phyloP scores from a whole-genome alignment of 2,113 vertebrate species.

The Alligator sinensis region DNA sequence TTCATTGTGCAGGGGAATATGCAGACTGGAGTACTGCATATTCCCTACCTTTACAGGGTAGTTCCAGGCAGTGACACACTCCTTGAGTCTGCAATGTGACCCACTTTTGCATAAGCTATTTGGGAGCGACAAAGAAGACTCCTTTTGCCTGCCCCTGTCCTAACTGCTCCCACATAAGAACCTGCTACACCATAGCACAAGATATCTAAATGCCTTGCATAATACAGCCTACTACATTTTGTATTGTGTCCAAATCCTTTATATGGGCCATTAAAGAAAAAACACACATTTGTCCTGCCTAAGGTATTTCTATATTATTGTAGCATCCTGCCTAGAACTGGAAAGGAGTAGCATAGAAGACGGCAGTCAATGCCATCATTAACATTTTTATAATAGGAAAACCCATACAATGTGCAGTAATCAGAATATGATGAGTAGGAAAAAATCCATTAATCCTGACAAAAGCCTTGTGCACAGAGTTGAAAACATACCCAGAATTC shows the following conservation, averaged over 20 bases:
- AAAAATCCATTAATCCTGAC: neutral
- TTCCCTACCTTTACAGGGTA: neutral
- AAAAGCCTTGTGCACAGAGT: neutral
- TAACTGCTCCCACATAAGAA: neutral
- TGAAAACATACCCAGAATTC: neutral
- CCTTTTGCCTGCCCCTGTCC: neutral
- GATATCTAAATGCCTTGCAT: neutral
- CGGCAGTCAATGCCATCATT: neutral
- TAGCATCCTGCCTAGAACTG: neutral
- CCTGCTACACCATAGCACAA: no score
- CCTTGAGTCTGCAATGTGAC: neutral
- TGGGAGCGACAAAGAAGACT: neutral
- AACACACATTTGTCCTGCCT: neutral
- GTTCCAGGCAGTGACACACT: accelerated
- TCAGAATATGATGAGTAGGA: neutral
- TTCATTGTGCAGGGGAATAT: neutral
- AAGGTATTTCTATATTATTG: neutral
- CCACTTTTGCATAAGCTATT: neutral
- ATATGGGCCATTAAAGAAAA: neutral
- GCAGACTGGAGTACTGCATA: neutral
- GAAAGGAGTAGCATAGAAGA: neutral
- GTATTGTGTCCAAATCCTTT: neutral
- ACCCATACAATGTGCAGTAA: neutral
- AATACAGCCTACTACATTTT: neutral
- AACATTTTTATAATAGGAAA: neutral